A percentile compares a stretch with the other conserved stretches of the same genome.
Evolutionary conservation across 2,888 invertebrate species (phyloP).

Genomic region (Papilio gigon): DNA sequence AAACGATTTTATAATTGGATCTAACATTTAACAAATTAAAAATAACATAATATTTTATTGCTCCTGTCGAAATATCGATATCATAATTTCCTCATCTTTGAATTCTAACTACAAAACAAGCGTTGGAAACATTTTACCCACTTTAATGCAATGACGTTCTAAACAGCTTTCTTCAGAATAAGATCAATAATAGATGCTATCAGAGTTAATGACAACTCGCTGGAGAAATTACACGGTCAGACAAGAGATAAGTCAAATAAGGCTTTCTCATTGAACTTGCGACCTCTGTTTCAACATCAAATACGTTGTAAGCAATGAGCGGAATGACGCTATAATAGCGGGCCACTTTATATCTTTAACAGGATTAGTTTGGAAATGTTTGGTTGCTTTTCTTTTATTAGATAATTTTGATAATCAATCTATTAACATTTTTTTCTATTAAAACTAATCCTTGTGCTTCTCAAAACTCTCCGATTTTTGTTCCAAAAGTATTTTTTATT

Average conservation of each 20-base stretch:
- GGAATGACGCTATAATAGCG: constrained; percentile 14
- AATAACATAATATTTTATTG: not conserved
- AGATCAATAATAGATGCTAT: constrained; percentile 31
- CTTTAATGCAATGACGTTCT: not conserved
- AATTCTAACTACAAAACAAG: not conserved
- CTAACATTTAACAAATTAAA: not conserved
- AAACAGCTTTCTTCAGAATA: constrained; percentile 5
- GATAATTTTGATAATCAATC: too few relatives aligned
- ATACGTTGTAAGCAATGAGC: constrained; percentile 5
- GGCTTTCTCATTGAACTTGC: constrained; percentile 31
- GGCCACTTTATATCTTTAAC: constrained; percentile 4
- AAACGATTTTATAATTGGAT: constrained; percentile 6
- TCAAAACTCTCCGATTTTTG: not conserved
- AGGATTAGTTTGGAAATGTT: not conserved
- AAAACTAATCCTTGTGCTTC: not conserved
- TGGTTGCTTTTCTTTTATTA: not conserved
- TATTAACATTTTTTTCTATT: not conserved
- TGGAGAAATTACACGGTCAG: constrained; percentile 27
- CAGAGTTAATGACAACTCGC: constrained; percentile 25
- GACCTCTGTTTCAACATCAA: constrained; percentile 31
- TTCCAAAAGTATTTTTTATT: not conserved
- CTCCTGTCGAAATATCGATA: not conserved
- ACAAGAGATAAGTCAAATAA: constrained; percentile 30
- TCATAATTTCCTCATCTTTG: not conserved
- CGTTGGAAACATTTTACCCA: too few relatives aligned